Conservation (phyloP, 64 coral and sea anemone species). For the Stichodactyla mertensii region DNA sequence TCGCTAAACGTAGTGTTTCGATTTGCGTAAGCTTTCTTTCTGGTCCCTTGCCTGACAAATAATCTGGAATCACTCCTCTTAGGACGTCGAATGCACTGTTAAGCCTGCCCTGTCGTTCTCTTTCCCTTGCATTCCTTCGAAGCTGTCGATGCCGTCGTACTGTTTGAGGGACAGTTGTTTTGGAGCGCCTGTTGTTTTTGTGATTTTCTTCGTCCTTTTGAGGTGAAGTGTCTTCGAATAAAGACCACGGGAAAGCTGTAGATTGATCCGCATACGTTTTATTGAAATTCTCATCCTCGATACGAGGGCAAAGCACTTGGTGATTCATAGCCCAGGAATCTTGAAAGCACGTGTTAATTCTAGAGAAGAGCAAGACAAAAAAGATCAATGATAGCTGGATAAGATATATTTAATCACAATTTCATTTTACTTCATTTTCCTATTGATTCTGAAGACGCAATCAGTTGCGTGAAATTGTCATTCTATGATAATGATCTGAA, state of each 20-base stretch:
- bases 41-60: conserved; percentile 92
- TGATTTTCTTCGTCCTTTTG: conserved; percentile 35
- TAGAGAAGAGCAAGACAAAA: conserved; percentile 12
- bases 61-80: conserved; percentile 93
- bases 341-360: conserved; percentile 22
- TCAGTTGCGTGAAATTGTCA: background rate
- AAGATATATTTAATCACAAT: background rate
- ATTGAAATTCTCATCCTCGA: conserved; percentile 23
- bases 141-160: conserved; percentile 87
- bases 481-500: background rate
- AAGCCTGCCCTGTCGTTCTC: conserved; percentile 84
- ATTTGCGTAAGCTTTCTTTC: conserved; percentile 98
- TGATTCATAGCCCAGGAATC: conserved; percentile 2
- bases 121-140: conserved; percentile 88
- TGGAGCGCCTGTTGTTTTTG: conserved; percentile 31
- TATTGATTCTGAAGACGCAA: background rate
- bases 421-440: background rate
- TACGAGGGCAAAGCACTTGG: background rate
- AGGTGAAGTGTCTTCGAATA: conserved; percentile 23
- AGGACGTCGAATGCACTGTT: conserved; percentile 97
- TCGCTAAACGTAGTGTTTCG: conserved; percentile 84
- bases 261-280: conserved; percentile 22
- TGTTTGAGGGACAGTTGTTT: conserved; percentile 69
- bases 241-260: conserved; percentile 8
- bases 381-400: conserved; percentile 16